Evolutionary conservation across 2,888 invertebrate species (phyloP), one percentile per base, ranked within the genome.

Genomic region (Clistopyga incitator): DNA sequence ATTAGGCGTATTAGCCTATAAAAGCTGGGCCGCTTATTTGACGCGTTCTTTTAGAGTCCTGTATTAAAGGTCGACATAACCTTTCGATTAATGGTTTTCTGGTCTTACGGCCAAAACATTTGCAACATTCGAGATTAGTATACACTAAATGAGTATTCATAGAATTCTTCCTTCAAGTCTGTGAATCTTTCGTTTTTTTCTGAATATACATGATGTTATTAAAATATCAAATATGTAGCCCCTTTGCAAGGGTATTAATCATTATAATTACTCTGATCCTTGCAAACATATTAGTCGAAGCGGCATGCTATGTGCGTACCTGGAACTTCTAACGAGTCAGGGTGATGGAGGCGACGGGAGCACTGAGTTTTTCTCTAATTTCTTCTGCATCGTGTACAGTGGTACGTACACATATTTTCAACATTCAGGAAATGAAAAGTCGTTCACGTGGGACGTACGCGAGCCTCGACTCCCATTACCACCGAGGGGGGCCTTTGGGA

Each of bases 351-450:
- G 64, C 42, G 29, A 56, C 59, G 59, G 45, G 42, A 42, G 20
- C 15, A 23, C 34, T 54, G 38, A 54, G 45, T 38, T 70, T 71
- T 29, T 47, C 59, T 20, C 50, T 56, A 64, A 75, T 70, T 75
- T 42, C 68, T 47, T 75, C 6, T 34, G 23, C 59, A 20, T 72
- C 71, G 50, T 23, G 71, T 54, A 42, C 50, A 59, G 20, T 25
- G 20, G 10, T 15, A 65, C 50, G 29, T 52, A 42, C 15, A 50
- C 23, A 50, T 45, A 54, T 71, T 77, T 59, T 72, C 34, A 54
- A 34, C 64, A 70, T 78, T 75, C 61, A 45, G 23, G 74, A 42
- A 20, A 71, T 50, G 56, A 74, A 84, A 76, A 79, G 75, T 77
- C 72, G 50, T 72, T 68, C 56, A 29, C 2, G 20, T 29, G 47